phyloP scores from a whole-genome alignment of 1,140 invertebrate genomes.

The Heliconius congener region DNA sequence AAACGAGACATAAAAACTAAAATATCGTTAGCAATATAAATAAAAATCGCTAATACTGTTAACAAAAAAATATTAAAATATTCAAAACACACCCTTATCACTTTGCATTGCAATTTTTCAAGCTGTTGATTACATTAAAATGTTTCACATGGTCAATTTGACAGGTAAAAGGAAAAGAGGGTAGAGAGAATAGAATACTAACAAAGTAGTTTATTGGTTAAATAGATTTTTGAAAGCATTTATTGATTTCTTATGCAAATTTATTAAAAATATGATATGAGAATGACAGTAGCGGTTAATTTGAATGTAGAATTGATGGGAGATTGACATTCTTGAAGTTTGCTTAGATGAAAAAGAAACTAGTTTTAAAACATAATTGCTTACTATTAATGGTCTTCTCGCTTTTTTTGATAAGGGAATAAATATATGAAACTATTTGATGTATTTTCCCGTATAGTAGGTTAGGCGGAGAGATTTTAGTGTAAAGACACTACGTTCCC shows the following conservation, averaged over 20 bases:
- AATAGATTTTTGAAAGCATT: conserved; percentile 26
- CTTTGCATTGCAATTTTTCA: background rate
- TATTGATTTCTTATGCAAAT: background rate
- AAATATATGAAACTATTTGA: no score
- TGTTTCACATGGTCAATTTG: conserved; percentile 71
- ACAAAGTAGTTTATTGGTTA: conserved; percentile 42
- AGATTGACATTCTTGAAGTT: background rate
- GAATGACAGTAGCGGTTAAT: background rate
- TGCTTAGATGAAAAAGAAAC: background rate
- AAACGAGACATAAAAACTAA: background rate
- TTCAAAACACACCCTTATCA: background rate
- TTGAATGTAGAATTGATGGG: background rate
- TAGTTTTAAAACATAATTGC: background rate
- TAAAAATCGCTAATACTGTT: background rate
- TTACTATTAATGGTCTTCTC: background rate
- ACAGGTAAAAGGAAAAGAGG: conserved; percentile 50
- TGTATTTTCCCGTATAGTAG: no score
- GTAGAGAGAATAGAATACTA: background rate
- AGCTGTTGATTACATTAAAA: conserved; percentile 3
- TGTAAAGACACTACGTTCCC: no score
- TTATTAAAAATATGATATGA: background rate
- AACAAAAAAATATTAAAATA: background rate
- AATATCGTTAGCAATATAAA: background rate
- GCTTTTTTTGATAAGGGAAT: background rate
- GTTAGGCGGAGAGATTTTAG: no score